These are phyloP conservation scores for Platichthys stellatus DNA, from an alignment of 2,113 vertebrate genomes.

Conservation along the genomic window DNA sequence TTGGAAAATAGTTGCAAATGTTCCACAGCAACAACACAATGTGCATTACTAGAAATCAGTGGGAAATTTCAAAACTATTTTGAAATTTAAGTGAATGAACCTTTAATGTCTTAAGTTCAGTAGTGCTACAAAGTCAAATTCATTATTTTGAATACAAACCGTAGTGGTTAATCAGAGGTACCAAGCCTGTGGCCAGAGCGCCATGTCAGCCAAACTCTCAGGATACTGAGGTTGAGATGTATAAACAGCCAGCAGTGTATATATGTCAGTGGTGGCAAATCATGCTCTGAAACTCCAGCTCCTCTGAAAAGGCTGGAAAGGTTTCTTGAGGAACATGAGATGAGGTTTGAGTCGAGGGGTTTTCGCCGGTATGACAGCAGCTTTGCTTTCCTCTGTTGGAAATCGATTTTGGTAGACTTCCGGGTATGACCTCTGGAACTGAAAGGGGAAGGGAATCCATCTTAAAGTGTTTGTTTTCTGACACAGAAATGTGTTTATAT, in stretches of 20 bases:
- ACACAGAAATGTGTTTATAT: not conserved
- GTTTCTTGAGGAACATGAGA: slow-evolving; percentile 70
- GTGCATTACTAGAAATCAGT: not conserved
- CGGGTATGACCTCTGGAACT: slow-evolving; percentile 78
- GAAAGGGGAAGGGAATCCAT: not conserved
- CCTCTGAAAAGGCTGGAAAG: slow-evolving; percentile 75
- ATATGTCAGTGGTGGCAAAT: not conserved
- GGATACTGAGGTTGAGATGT: not conserved
- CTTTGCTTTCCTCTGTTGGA: slow-evolving; percentile 74
- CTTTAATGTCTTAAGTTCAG: slow-evolving; percentile 19
- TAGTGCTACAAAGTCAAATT: slow-evolving; percentile 23
- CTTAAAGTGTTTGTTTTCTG: not conserved
- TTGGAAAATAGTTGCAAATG: not conserved
- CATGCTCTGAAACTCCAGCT: slow-evolving; percentile 78
- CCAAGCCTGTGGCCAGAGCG: not conserved
- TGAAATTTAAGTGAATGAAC: slow-evolving; percentile 1
- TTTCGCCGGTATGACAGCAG: slow-evolving; percentile 71
- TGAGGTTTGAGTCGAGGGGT: slow-evolving; percentile 60
- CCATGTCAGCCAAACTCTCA: slow-evolving; percentile 3
- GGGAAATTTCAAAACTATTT: not conserved
- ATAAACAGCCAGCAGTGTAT: not conserved
- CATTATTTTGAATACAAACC: not conserved
- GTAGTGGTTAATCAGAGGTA: not conserved
- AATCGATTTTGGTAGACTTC: slow-evolving; percentile 71
- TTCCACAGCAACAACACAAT: not conserved